Base-by-base conservation (phyloP, 2,888 invertebrate species). In the Noctua comes region DNA sequence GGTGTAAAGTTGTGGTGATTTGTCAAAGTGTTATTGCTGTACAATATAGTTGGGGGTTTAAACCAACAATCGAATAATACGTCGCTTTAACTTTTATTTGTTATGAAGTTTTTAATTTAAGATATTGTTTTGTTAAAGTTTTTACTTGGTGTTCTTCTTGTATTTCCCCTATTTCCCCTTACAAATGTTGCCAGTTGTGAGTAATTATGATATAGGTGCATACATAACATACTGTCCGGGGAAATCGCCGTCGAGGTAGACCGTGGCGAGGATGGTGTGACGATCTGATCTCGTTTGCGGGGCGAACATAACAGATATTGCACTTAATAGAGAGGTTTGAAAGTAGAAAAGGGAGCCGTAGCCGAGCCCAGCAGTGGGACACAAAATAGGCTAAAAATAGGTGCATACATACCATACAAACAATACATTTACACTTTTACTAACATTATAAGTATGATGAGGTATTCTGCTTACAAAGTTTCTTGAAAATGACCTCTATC, bases 1-100 rank as follows among this genome's bases (percentile, higher is more conserved):
- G 87, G 84, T 79, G 87, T 83, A 36, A 86, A 80, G 77, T 85
- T 79, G 76, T 71, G 76, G 76, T 51, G 43, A 79, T 88, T 81
- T 76, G 65, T 87, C 80, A 85, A 65, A 16, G 59, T 72, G 62
- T 73, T 73, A 69, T 79, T 18, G 21, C 3, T 16, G 2, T 48
- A 71, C 59, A n/a, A 68, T 59, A 65, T 51, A 48, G 75, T 71
- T 69, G 21, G 18, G 13, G 4, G 65, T 54, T 36, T 77, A 51
- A n/a, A 31, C 5, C 10, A 7, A 70, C 40, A 24, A 65, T 71
- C 13, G 7, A n/a, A 64, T 64, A 36, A 27, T 10, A 43, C 46
- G 16, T 8, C 2, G 21, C 0, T 51, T 43, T 0, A 46, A 71
- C 13, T 43, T 62, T 36, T 57, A 68, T 73, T 57, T 46, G 7